Conservation (phyloP, 1,140 invertebrate genomes). For the Forficula auricularia region DNA sequence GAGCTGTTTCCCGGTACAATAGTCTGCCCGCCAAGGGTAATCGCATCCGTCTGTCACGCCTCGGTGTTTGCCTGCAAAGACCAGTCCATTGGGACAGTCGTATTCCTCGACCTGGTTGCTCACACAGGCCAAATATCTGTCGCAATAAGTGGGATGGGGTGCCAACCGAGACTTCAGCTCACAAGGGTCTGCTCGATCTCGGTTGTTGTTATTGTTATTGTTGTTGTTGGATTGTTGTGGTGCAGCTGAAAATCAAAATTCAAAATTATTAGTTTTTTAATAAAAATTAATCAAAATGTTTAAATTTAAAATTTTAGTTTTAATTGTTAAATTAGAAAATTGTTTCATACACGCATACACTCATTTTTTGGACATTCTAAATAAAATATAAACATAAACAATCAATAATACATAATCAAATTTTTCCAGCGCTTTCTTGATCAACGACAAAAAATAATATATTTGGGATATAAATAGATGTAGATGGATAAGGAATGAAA, state of each 20-base stretch:
- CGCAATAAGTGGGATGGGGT: constrained; percentile 61
- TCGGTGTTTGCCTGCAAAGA: constrained; percentile 70
- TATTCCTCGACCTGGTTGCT: constrained; percentile 58
- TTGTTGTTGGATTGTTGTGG: constrained; percentile 2
- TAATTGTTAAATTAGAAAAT: too few relatives aligned
- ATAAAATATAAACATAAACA: too few relatives aligned
- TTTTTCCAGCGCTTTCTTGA: too few relatives aligned
- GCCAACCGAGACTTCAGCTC: constrained; percentile 54
- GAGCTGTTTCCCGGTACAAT: constrained; percentile 59
- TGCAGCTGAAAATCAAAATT: constrained; percentile 11
- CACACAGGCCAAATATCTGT: constrained; percentile 74
- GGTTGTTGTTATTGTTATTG: too few relatives aligned
- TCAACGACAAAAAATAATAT: too few relatives aligned
- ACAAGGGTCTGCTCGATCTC: constrained; percentile 53
- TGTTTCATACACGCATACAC: too few relatives aligned
- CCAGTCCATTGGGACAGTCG: constrained; percentile 77
- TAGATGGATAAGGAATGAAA: too few relatives aligned
- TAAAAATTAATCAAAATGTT: constrained; percentile 1
- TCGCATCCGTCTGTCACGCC: constrained; percentile 75
- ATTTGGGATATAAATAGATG: too few relatives aligned
- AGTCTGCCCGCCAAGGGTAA: constrained; percentile 74
- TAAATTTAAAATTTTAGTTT: background rate
- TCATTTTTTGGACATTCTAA: too few relatives aligned
- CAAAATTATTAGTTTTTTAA: constrained; percentile 12
- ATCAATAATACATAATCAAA: too few relatives aligned